Evolutionary conservation across 1,140 invertebrate species (phyloP).

Genomic region (Diachasmimorpha longicaudata): DNA sequence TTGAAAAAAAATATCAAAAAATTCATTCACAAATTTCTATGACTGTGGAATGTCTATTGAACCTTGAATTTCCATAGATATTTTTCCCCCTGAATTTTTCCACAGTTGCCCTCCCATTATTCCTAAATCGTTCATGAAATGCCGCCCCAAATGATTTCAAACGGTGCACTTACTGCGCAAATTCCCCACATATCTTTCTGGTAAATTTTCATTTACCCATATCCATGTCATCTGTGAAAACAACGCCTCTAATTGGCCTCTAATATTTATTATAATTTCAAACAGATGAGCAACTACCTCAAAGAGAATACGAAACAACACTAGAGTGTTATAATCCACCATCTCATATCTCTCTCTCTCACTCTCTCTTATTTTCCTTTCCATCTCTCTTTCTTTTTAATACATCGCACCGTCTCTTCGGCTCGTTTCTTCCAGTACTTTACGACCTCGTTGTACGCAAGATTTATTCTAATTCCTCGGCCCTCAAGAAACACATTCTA

Average conservation of each 20-base stretch:
- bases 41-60: background rate
- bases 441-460: constrained; percentile 36
- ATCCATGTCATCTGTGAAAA: constrained; percentile 51
- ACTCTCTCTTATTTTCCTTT: background rate
- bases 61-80: too few species aligned
- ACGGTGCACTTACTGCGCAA: background rate
- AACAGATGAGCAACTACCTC: constrained; percentile 42
- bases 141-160: too few species aligned
- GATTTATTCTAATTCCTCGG: constrained; percentile 35
- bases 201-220: background rate
- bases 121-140: too few species aligned
- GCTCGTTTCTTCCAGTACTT: constrained; percentile 26
- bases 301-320: constrained; percentile 1
- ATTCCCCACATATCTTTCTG: background rate
- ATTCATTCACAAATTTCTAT: background rate
- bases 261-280: constrained; percentile 52
- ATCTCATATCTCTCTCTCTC: background rate
- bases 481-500: constrained; percentile 18
- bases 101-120: too few species aligned
- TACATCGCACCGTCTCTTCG: constrained; percentile 9
- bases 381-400: background rate
- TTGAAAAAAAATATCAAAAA: background rate
- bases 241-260: constrained; percentile 42
- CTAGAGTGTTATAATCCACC: constrained; percentile 1
- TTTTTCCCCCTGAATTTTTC: too few species aligned